Base-by-base conservation (phyloP, 2,797 vertebrate genomes). In the Parauchenoglanis punctatus region DNA sequence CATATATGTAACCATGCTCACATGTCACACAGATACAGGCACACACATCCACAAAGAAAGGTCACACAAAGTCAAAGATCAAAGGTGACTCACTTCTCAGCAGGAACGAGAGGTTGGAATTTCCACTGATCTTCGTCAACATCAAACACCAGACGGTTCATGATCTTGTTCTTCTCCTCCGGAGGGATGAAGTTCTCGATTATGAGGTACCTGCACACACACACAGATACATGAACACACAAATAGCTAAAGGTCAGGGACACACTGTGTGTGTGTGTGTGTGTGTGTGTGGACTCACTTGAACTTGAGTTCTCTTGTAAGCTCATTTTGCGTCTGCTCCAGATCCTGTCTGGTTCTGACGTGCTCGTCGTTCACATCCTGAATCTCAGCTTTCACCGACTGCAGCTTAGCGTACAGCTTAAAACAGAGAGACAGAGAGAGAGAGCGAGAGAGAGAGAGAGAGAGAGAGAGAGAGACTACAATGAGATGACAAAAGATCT, bases 181-280 rank as follows among this genome's bases (percentile, higher is more conserved):
- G 97, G 97, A 0, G 98, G 98, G 87, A 99, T 99, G 93, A 99
- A 99, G 93, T 99, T 99, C 94, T 99, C 98, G 1, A 99, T 99
- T 92, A 99, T 98, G 91, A 99, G 89, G 90, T 99, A 99, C 94
- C 98, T 99, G 89, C 23, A 78, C n/a, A 58, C 35, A 81, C 54
- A 72, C 20, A 73, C 31, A 75, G 8, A 77, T 0, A 40, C 46
- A 78, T 8, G 10, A 1, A 58, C 54, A 80, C 54, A 81, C 80
- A 46, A 18, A 82, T 20, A 65, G 7, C 49, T 18, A n/a, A 46
- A 81, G 59, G 1, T 59, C 1, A 35, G 20, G 25, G 23, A 25
- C 11, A 44, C 11, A 15, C 12, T 49, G 4, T 12, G 4, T n/a
- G 6, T 35, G 23, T 61, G 44, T 73, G 76, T 84, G 40, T 67